phyloP scores from a whole-genome alignment of 2,113 vertebrate genomes.

The Labeo catla region DNA sequence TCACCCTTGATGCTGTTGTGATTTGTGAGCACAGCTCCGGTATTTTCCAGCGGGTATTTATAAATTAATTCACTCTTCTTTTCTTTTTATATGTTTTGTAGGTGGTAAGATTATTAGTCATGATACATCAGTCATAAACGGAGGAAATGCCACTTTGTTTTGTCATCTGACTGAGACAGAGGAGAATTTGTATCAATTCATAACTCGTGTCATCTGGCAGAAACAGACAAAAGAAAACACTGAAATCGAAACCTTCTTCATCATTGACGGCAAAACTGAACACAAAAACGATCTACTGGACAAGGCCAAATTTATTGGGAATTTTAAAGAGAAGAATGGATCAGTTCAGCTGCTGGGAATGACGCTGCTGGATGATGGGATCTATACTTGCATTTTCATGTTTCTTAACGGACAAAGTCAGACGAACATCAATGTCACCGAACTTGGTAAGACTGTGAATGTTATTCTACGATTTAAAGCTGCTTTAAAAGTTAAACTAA shows the following conservation, averaged over 20 bases:
- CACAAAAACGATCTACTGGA: neutral
- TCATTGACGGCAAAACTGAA: neutral
- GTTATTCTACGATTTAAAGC: neutral
- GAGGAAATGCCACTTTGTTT: slow-evolving; percentile 24
- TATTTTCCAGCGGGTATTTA: neutral
- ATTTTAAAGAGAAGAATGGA: neutral
- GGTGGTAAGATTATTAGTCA: slow-evolving; percentile 47
- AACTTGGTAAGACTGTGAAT: slow-evolving; percentile 55
- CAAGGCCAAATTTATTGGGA: slow-evolving; percentile 55
- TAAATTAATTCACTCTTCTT: neutral
- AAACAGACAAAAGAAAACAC: slow-evolving; percentile 53
- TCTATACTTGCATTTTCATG: slow-evolving; percentile 63
- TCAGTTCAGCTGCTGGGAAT: slow-evolving; percentile 53
- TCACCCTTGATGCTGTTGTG: neutral
- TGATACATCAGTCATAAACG: neutral
- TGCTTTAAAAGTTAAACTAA: too few relatives aligned
- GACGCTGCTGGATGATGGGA: slow-evolving; percentile 57
- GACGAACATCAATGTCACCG: slow-evolving; percentile 6
- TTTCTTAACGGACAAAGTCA: slow-evolving; percentile 56
- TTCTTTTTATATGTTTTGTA: neutral
- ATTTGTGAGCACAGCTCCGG: neutral
- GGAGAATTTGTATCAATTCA: neutral
- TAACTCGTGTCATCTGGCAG: slow-evolving; percentile 63
- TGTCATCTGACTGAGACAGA: slow-evolving; percentile 41
- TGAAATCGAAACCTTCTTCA: neutral